Evolutionary conservation across 92 coral and sea anemone genomes (phyloP).

Genomic region (Phenganax subtilis): DNA sequence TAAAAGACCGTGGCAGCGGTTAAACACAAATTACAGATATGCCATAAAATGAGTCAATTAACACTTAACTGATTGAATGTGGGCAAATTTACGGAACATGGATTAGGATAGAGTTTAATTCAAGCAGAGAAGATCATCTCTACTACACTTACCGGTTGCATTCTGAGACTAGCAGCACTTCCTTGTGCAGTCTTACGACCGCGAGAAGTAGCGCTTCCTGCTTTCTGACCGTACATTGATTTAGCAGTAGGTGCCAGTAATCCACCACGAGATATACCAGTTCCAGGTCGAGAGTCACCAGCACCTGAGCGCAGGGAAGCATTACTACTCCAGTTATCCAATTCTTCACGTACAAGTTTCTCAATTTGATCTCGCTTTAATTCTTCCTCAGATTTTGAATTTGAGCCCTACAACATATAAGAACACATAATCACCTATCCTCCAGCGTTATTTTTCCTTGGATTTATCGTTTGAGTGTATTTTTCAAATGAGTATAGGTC

Average conservation of each 20-base stretch:
- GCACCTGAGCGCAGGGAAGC: constrained; percentile 76
- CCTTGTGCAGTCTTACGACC: constrained; percentile 37
- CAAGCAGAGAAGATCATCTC: no score
- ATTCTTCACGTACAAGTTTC: constrained; percentile 93
- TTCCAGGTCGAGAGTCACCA: constrained; percentile 81
- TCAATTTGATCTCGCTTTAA: constrained; percentile 97
- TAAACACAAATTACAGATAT: no score
- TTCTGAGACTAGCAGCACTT: constrained; percentile 34
- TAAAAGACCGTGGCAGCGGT: no score
- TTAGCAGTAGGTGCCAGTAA: constrained; percentile 54
- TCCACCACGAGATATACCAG: constrained; percentile 82
- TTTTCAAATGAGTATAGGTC: no score
- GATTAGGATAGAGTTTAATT: no score
- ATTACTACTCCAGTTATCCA: constrained; percentile 96
- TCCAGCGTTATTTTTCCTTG: no score
- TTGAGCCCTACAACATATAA: constrained; percentile 14
- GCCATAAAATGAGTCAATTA: no score
- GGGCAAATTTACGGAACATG: no score
- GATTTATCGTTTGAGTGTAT: background rate
- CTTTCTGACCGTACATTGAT: constrained; percentile 45
- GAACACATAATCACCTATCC: background rate
- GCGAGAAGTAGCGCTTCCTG: constrained; percentile 21
- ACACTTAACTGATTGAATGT: no score
- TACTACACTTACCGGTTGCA: constrained; percentile 28
- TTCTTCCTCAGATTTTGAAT: constrained; percentile 61